These are phyloP conservation scores for Junonia oenone DNA, from an alignment of 2,888 invertebrate genomes.

Conservation along the genomic window DNA sequence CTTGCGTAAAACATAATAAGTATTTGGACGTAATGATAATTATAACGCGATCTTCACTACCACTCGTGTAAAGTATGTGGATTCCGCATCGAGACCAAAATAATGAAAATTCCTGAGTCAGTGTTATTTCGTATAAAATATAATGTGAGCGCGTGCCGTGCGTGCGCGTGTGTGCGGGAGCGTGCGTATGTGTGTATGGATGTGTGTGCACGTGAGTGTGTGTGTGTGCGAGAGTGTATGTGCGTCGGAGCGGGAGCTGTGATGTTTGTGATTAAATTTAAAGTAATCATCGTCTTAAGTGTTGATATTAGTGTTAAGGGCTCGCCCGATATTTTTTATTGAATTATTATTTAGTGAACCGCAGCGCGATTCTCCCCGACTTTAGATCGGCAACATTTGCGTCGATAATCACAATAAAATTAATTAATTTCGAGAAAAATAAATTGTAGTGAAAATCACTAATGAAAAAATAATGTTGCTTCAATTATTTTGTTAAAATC, in stretches of 20 bases:
- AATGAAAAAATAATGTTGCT: neutral
- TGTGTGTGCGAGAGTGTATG: slow-evolving; percentile 1
- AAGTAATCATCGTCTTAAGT: slow-evolving; percentile 16
- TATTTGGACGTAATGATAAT: neutral
- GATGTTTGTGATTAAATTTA: slow-evolving; percentile 17
- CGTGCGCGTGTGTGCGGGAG: neutral
- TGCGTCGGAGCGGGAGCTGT: slow-evolving; percentile 23
- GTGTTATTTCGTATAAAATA: neutral
- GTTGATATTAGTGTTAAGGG: slow-evolving; percentile 23
- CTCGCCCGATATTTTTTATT: neutral
- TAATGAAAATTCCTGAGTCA: neutral
- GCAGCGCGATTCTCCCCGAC: neutral
- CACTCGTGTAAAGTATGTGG: neutral
- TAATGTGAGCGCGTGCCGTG: neutral
- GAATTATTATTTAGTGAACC: slow-evolving; percentile 1
- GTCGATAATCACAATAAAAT: neutral
- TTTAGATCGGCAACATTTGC: neutral
- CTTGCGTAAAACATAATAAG: neutral
- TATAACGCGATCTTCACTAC: neutral
- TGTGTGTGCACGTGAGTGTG: neutral
- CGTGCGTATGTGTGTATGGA: neutral
- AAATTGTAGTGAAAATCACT: neutral
- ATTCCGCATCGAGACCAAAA: neutral
- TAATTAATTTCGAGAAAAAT: neutral
- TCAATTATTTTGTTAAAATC: neutral